Evolutionary conservation across 2,888 invertebrate species (phyloP), one percentile per base, ranked within the genome.

Genomic region (Platycheirus rosarum): DNA sequence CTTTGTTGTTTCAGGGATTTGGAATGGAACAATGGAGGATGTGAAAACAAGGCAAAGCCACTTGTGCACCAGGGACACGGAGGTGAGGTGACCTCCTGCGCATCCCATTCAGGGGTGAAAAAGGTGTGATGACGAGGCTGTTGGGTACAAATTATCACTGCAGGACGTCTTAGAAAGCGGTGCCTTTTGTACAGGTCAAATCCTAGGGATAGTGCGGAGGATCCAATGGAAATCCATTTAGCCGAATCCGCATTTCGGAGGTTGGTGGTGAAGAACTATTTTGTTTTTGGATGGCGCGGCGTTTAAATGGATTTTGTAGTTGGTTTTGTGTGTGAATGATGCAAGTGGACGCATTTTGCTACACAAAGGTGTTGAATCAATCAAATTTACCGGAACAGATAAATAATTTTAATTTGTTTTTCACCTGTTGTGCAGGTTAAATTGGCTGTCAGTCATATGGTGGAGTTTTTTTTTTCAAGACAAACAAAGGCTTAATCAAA

Each of bases 111-210:
- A 71, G 68, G 77, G 82, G 77, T 73, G 66, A 71, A 77, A 85
- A 85, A 86, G 86, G 86, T 86, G 86, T 86, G 85, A 86, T 86
- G 85, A 85, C 84, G 85, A 71, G 74, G 85, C 84, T 86, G 84
- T 82, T 85, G 85, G 86, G 84, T 85, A 85, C 86, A 86, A 86
- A 86, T 86, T 86, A 86, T 85, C 86, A 84, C 86, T 76, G 85
- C 86, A 85, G 85, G 86, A 85, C 82, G 79, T 76, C 86, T 84
- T 74, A 85, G 77, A 84, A 85, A 80, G 85, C 86, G 86, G 86
- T 80, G 80, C 49, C 86, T 85, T 60, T 86, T 86, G 14, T 55
- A 73, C 71, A 68, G 68, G 82, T 82, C 77, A 71, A 77, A 68
- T 55, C 66, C 29, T 60, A 29, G 40, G 71, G 14, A 49, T 29